Percentiles rank a stretch among this genome's conserved stretches.
These are phyloP conservation scores for Melanitta fusca DNA, from an alignment of 2,797 vertebrate species.

Conservation along the genomic window DNA sequence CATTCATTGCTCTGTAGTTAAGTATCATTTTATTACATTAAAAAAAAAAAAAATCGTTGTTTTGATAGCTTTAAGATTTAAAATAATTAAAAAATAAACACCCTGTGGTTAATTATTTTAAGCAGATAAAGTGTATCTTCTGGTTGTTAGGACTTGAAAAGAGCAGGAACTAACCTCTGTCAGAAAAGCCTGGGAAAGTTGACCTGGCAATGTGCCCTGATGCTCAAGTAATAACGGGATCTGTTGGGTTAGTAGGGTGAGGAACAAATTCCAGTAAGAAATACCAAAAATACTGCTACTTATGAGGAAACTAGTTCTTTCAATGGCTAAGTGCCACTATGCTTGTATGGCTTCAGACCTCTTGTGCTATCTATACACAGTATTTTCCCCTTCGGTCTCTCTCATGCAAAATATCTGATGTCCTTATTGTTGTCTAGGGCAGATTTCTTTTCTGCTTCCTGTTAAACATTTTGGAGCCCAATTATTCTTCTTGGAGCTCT, in stretches of 20 bases:
- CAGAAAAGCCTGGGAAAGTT: constrained; percentile 54
- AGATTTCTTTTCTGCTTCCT: not conserved
- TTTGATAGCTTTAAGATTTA: not conserved
- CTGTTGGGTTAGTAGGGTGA: not conserved
- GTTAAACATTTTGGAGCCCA: not conserved
- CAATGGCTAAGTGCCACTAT: not conserved
- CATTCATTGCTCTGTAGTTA: not conserved
- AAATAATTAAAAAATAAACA: not conserved
- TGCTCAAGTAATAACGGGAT: constrained; percentile 12
- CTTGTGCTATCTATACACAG: fast-evolving
- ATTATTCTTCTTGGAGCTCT: not conserved
- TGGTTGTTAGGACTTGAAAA: not conserved
- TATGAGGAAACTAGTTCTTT: not conserved
- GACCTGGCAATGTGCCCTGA: constrained; percentile 28
- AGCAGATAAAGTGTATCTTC: constrained; percentile 13
- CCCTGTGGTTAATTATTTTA: constrained; percentile 10
- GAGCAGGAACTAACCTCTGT: not conserved
- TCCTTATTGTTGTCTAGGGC: not conserved
- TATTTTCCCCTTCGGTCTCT: not conserved
- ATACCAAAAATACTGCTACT: constrained; percentile 26
- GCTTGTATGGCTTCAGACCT: not conserved
- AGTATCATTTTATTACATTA: not conserved
- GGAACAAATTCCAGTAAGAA: constrained; percentile 37
- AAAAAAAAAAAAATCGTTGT: not conserved
- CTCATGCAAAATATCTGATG: not conserved